phyloP scores from a whole-genome alignment of 1,140 invertebrate species.

The Cyphomyrmex costatus region DNA sequence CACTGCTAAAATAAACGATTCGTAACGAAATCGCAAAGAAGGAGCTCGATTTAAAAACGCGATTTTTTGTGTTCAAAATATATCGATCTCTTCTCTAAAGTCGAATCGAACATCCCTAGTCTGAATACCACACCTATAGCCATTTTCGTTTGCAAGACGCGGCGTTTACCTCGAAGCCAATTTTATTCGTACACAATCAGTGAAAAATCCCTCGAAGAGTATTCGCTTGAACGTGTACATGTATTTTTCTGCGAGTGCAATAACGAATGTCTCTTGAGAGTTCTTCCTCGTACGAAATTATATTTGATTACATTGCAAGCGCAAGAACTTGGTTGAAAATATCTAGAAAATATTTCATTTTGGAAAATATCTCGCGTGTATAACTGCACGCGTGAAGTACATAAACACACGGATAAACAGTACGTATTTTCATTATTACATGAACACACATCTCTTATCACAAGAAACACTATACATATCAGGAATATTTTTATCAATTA shows the following conservation, averaged over 20 bases:
- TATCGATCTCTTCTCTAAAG: too few relatives aligned
- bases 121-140: too few relatives aligned
- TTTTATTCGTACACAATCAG: background rate
- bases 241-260: background rate
- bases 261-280: background rate
- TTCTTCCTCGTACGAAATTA: background rate
- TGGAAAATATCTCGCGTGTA: background rate
- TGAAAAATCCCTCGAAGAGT: background rate
- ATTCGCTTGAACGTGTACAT: background rate
- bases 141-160: background rate
- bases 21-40: too few relatives aligned
- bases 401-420: background rate
- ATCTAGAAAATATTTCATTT: too few relatives aligned
- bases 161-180: background rate
- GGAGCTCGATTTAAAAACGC: too few relatives aligned
- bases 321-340: background rate
- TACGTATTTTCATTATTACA: background rate
- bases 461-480: background rate
- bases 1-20: too few relatives aligned
- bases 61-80: too few relatives aligned
- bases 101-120: too few relatives aligned
- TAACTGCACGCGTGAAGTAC: background rate
- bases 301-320: background rate
- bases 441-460: background rate
- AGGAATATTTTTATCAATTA: slow-evolving; percentile 15